Evolutionary conservation across 1,140 invertebrate species (phyloP).

Genomic region (Hypothenemus hampei): DNA sequence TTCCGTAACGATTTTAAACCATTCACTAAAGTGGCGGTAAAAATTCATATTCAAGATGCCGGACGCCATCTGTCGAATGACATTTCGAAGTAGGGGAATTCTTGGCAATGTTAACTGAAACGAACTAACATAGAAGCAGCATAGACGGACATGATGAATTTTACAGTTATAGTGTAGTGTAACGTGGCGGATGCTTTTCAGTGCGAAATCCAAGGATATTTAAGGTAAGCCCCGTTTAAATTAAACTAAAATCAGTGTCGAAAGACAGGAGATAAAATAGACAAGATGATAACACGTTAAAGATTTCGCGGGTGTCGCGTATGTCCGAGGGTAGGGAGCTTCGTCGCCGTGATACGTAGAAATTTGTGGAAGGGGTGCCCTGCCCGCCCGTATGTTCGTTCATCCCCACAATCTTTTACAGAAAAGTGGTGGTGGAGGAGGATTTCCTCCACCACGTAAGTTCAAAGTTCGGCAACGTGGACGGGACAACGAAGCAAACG

Average conservation of each 20-base stretch:
- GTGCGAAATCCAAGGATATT: not conserved
- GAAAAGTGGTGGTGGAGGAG: conserved; percentile 35
- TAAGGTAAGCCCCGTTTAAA: not conserved
- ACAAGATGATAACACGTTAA: conserved; percentile 34
- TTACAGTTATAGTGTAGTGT: not conserved
- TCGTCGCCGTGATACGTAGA: conserved; percentile 45
- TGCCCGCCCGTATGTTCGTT: conserved; percentile 43
- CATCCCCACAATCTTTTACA: conserved; percentile 47
- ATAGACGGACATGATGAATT: conserved; percentile 4
- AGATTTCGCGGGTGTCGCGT: conserved; percentile 43
- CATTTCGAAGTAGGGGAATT: not conserved
- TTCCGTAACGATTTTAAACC: too few relatives aligned
- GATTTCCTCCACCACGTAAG: conserved; percentile 45
- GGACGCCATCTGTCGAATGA: not conserved
- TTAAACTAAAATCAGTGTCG: not conserved
- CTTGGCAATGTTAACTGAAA: conserved; percentile 4
- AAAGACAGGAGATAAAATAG: not conserved
- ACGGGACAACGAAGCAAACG: too few relatives aligned
- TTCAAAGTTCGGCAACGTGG: conserved; percentile 25
- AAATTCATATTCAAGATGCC: not conserved
- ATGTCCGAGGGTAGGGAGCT: conserved; percentile 47
- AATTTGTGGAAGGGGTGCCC: conserved; percentile 48
- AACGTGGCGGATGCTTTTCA: not conserved
- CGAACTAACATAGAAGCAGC: not conserved
- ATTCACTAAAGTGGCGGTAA: not conserved